Base-by-base conservation (phyloP, 2,888 invertebrate genomes). In the Nemapogon koenigi region DNA sequence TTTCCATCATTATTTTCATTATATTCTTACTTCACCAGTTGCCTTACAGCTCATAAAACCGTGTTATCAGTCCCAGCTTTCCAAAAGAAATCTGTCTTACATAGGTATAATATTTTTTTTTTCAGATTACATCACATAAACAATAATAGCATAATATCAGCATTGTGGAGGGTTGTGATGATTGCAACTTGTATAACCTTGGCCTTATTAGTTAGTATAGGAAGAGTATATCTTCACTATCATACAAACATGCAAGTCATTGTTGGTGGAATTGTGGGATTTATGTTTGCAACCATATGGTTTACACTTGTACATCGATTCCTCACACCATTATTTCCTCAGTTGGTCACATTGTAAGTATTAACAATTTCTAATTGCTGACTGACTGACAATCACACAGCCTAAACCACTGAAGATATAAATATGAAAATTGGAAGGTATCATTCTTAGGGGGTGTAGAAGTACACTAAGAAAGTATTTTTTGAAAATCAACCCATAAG, bases 181-280 rank as follows among this genome's bases (percentile, higher is more conserved):
- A 83, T 88, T 37, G 75, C 82, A 26, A 79, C 82, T 30, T 87
- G 86, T 49, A 58, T 86, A 44, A 51, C 67, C 22, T 61, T 84
- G 50, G 83, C 88, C 11, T 46, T 82, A 35, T 64, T 86, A 45
- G 87, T 89, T 36, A 83, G 86, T 55, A 70, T 83, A 55, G 87
- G 81, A 59, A 85, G 94, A 57, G 87, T 94, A 42, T 95, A 95
- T 64, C 80, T 95, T 43, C 86, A 89, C 55, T 95, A 96, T 62
- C 95, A 95, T 64, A 89, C 92, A 27, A 78, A 84, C 51, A 73
- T 83, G 26, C 95, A 95, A 78, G 93, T 95, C 41, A 51, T 91
- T 13, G 88, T 88, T 53, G 95, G 95, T 39, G 84, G 84, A 17
- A 43, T 90, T 18, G 75, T 91, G 42, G 95, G 95, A 35, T 68